Percentiles rank a stretch among this genome's conserved stretches.
Conservation (phyloP, 2,113 vertebrate genomes). For the Rhabdomys dilectus region DNA sequence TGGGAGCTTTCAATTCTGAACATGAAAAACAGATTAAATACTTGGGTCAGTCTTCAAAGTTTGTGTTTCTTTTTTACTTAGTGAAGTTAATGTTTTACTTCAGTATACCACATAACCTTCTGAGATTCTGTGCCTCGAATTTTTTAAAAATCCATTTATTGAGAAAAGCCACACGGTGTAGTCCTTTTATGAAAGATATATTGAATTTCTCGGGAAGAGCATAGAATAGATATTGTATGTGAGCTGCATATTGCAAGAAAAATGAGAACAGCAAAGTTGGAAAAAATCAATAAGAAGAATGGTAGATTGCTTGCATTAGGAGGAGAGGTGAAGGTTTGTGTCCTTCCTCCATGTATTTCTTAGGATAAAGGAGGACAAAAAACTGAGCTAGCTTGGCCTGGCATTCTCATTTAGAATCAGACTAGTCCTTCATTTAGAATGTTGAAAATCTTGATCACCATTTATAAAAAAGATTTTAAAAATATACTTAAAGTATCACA, state of each 20-base stretch:
- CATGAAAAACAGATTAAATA: background rate
- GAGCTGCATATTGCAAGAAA: slow-evolving; percentile 5
- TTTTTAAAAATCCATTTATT: slow-evolving; percentile 36
- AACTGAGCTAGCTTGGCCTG: background rate
- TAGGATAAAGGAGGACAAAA: background rate
- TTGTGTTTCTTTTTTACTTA: slow-evolving; percentile 4
- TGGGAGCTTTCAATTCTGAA: background rate
- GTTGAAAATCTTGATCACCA: background rate
- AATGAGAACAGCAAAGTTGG: background rate
- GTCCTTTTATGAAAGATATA: background rate
- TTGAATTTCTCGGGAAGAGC: slow-evolving; percentile 17
- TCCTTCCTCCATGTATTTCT: background rate
- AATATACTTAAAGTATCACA: background rate
- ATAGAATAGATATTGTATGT: background rate
- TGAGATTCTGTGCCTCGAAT: background rate
- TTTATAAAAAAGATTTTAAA: background rate
- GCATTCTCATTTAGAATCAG: slow-evolving; percentile 10
- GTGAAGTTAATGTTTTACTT: slow-evolving; percentile 10
- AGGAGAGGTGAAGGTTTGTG: background rate
- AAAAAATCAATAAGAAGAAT: background rate
- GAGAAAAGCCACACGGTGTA: background rate
- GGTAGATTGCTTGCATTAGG: background rate
- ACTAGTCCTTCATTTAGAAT: background rate
- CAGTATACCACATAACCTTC: background rate
- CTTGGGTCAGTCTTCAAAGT: background rate